phyloP scores from a whole-genome alignment of 2,113 vertebrate genomes.

The Carlito syrichta region DNA sequence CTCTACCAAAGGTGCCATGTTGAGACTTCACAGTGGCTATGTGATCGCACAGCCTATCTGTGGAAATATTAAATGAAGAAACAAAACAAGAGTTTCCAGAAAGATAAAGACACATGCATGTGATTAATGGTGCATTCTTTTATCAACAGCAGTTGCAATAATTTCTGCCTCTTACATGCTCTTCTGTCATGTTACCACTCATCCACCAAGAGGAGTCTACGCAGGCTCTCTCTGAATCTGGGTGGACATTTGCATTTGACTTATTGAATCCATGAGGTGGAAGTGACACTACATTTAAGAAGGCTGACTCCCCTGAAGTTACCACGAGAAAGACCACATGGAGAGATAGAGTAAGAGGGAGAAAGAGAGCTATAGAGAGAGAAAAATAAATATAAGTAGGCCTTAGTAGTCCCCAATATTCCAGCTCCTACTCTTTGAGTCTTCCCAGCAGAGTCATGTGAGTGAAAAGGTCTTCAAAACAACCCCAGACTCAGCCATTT shows the following conservation, averaged over 20 bases:
- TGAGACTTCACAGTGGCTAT: fast-evolving
- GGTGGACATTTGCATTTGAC: neutral
- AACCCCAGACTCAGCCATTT: neutral
- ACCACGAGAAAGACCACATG: neutral
- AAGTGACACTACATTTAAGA: neutral
- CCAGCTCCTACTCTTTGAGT: neutral
- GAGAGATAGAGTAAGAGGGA: no score
- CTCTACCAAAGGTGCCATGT: neutral
- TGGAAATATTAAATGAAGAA: neutral
- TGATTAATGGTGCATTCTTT: neutral
- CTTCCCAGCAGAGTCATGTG: neutral
- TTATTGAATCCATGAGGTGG: neutral
- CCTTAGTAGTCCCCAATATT: neutral
- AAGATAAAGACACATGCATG: fast-evolving
- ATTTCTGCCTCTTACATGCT: fast-evolving
- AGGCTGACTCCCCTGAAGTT: neutral
- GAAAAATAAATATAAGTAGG: fast-evolving
- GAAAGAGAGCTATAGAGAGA: no score
- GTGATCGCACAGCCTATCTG: fast-evolving
- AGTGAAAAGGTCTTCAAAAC: neutral
- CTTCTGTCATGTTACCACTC: neutral
- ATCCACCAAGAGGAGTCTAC: neutral
- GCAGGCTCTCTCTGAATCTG: fast-evolving
- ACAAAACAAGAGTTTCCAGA: neutral
- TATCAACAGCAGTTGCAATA: fast-evolving